These are phyloP conservation scores for Eulemur coronatus DNA, from an alignment of 2,797 vertebrate species.

Conservation along the genomic window DNA sequence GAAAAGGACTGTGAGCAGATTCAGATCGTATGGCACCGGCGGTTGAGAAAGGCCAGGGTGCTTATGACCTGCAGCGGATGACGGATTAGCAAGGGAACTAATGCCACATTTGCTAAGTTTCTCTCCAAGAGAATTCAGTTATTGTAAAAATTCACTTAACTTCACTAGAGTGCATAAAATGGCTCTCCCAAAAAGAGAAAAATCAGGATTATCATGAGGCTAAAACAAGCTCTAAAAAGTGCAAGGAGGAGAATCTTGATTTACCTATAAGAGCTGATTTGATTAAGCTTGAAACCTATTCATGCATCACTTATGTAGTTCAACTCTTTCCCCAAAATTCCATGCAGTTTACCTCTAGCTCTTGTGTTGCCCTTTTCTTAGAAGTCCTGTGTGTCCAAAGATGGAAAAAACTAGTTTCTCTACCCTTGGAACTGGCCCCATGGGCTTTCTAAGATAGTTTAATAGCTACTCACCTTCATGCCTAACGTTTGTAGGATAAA, in stretches of 20 bases:
- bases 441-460: not conserved
- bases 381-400: not conserved
- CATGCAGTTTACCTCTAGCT: not conserved
- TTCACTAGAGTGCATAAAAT: not conserved
- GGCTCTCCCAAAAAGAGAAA: not conserved
- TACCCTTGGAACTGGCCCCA: not conserved
- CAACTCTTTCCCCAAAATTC: not conserved
- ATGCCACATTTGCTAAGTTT: not conserved
- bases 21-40: not conserved
- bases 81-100: not conserved
- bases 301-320: not conserved
- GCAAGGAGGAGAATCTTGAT: not conserved
- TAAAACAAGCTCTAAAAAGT: not conserved
- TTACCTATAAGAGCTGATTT: not conserved
- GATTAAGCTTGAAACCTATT: not conserved
- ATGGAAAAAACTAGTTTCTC: not conserved
- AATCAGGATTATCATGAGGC: not conserved
- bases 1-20: not conserved
- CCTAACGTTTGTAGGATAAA: not conserved
- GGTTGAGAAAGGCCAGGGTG: not conserved
- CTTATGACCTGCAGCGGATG: fast-evolving
- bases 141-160: not conserved
- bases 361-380: not conserved
- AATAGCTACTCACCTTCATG: not conserved
- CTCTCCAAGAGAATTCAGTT: not conserved